Evolutionary conservation across 2,113 vertebrate genomes (phyloP), one percentile per base, ranked within the genome.

Genomic region (Chionis minor): DNA sequence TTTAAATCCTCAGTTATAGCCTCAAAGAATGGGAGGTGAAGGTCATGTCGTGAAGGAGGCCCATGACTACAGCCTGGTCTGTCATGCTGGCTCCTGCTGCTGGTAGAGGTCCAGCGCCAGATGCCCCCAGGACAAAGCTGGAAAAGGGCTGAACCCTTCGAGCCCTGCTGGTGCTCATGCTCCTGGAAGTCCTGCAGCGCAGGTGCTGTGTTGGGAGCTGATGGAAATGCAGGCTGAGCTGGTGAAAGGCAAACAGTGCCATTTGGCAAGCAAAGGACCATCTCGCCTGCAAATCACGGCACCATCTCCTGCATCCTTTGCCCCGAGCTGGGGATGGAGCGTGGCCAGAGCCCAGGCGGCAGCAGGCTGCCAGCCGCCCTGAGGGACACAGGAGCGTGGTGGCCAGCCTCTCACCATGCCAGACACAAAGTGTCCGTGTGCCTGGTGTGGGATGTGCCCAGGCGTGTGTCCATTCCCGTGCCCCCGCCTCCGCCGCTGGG

Each of bases 281-380:
- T n/a, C 30, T 13, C 3, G 0, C 14, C 51, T 56, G 61, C 74
- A 52, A 8, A 69, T 3, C 18, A 7, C n/a, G 54, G 28, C 54
- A 24, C 5, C 1, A 0, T 27, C 17, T 49, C 62, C 54, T 18
- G n/a, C 40, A 8, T 2, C 30, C 27, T 62, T 47, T 0, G 0
- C 14, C 23, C 24, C 28, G 12, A 8, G 10, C 70, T n/a, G 38
- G 44, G 49, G 44, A 4, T 58, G 58, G 58, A 44, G 51, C 30
- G n/a, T 4, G n/a, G 28, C 27, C 47, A 9, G 79, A 1, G 14
- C 18, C 18, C 2, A 5, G 17, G 5, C 0, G 20, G 51, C 59
- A 55, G 56, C 1, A 1, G n/a, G 63, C 62, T 82, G 78, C 62
- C 90, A 0, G 13, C 65, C 89, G 71, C 62, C 28, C 73, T 20